Conservation (phyloP, 2,797 vertebrate genomes). For the Triplophysa yarkandensis region DNA sequence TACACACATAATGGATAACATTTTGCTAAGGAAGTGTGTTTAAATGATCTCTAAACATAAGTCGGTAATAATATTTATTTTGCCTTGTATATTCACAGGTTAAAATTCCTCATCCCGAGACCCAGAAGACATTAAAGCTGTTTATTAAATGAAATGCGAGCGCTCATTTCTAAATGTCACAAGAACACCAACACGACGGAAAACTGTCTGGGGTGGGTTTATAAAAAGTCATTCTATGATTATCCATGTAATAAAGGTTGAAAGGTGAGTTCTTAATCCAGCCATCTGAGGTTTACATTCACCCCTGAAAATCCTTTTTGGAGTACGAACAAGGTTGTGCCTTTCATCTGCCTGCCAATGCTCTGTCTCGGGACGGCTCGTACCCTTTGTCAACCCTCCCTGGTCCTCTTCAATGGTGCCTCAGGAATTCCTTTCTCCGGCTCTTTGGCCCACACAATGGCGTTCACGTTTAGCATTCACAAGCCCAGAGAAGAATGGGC, state of each 20-base stretch:
- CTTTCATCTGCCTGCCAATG: constrained; percentile 61
- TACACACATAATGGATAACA: neutral
- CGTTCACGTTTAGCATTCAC: constrained; percentile 77
- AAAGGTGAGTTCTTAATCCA: constrained; percentile 47
- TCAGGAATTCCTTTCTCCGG: constrained; percentile 68
- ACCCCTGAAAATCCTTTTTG: constrained; percentile 59
- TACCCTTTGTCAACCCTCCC: constrained; percentile 71
- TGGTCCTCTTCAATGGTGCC: constrained; percentile 67
- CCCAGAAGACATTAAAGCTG: neutral
- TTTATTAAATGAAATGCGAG: constrained; percentile 12
- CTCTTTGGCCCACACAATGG: constrained; percentile 69
- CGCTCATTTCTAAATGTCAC: neutral
- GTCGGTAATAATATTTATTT: neutral
- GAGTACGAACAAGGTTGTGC: constrained; percentile 62
- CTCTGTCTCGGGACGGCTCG: constrained; percentile 64
- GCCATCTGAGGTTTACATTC: constrained; percentile 49
- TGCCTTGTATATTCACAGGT: neutral
- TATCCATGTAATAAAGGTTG: constrained; percentile 28
- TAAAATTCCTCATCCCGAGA: neutral
- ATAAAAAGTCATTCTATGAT: constrained; percentile 29
- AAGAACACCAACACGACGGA: neutral
- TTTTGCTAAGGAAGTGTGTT: neutral
- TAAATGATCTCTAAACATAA: neutral
- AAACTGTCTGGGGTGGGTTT: neutral
- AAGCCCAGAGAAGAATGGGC: constrained; percentile 56